These are phyloP conservation scores for Heliothis virescens DNA, from an alignment of 1,140 invertebrate genomes.

Conservation along the genomic window DNA sequence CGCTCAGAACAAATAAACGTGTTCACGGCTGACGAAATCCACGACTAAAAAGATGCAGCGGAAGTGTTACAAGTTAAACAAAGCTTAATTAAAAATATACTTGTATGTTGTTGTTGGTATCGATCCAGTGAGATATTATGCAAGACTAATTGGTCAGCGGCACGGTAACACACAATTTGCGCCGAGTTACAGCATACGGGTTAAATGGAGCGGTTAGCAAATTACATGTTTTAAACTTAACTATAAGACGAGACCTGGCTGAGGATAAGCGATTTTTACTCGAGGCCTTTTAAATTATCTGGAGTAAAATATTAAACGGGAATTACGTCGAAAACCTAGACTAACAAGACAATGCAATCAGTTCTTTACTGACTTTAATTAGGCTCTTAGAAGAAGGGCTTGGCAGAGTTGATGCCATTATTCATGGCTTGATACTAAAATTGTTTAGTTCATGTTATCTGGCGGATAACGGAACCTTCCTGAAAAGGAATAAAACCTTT, in stretches of 20 bases:
- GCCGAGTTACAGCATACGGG: slow-evolving; percentile 60
- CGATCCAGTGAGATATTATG: slow-evolving; percentile 56
- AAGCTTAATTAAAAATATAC: slow-evolving; percentile 28
- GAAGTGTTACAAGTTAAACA: slow-evolving; percentile 9
- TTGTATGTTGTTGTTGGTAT: slow-evolving; percentile 37
- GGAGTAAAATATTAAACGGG: too few species aligned
- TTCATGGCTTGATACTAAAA: too few species aligned
- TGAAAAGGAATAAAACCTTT: neutral
- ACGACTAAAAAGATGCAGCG: neutral
- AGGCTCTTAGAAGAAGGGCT: neutral
- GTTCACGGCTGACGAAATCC: neutral
- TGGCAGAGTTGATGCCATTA: neutral
- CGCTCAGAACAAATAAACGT: neutral
- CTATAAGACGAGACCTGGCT: slow-evolving; percentile 34
- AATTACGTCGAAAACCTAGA: too few species aligned
- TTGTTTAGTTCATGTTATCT: neutral
- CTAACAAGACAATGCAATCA: too few species aligned
- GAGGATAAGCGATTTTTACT: too few species aligned
- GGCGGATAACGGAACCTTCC: neutral
- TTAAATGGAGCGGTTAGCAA: slow-evolving; percentile 65
- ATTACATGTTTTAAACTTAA: slow-evolving; percentile 46
- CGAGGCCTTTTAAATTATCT: too few species aligned
- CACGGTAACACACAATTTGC: slow-evolving; percentile 70
- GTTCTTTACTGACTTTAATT: too few species aligned
- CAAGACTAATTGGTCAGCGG: slow-evolving; percentile 56